phyloP scores from a whole-genome alignment of 2,797 vertebrate species.

The Apogon hyalosoma region DNA sequence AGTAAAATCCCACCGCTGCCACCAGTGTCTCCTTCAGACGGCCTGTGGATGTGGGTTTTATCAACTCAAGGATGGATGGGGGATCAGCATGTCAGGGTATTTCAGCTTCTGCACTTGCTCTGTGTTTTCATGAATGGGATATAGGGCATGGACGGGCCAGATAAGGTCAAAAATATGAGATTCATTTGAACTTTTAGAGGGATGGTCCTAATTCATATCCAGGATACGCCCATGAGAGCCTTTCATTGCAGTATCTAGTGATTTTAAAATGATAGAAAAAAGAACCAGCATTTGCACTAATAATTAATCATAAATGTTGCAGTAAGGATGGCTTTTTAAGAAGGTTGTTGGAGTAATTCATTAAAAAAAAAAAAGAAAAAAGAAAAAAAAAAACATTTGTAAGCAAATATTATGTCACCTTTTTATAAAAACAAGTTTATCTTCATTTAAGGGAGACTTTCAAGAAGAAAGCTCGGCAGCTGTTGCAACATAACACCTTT shows the following conservation, averaged over 20 bases:
- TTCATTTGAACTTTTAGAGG: conserved; percentile 29
- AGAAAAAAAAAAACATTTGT: too few relatives aligned
- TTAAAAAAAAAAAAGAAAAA: too few relatives aligned
- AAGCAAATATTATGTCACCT: too few relatives aligned
- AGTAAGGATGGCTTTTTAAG: too few relatives aligned
- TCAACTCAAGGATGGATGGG: conserved; percentile 61
- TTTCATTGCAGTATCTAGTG: neutral
- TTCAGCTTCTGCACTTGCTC: conserved; percentile 49
- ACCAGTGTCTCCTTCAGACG: conserved; percentile 66
- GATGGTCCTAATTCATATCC: conserved; percentile 33
- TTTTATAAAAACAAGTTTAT: neutral
- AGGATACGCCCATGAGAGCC: conserved; percentile 2
- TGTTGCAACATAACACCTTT: conserved; percentile 35
- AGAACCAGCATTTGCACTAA: neutral
- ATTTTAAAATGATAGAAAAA: neutral
- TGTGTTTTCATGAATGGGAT: conserved; percentile 54
- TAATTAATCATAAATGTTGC: too few relatives aligned
- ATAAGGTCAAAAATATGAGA: conserved; percentile 58
- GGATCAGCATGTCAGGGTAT: conserved; percentile 49
- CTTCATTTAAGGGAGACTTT: conserved; percentile 32
- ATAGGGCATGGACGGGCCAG: conserved; percentile 45
- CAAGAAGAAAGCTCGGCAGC: conserved; percentile 37
- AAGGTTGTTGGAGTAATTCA: too few relatives aligned
- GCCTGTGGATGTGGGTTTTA: conserved; percentile 65
- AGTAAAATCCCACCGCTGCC: conserved; percentile 74